These are phyloP conservation scores for Capreolus pygargus DNA, from an alignment of 2,113 vertebrate species.

Conservation along the genomic window DNA sequence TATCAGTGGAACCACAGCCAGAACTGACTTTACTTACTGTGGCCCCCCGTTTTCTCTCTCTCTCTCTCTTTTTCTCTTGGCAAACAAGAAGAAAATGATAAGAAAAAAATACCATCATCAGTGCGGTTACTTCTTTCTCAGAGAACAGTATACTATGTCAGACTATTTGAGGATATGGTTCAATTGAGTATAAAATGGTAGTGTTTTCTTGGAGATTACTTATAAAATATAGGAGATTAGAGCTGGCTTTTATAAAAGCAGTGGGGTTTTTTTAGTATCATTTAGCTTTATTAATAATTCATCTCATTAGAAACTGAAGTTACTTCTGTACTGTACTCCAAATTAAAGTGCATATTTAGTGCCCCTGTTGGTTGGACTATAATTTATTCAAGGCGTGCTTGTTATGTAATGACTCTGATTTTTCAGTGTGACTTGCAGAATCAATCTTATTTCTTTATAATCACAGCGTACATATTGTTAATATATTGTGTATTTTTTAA, in stretches of 20 bases:
- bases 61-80: background rate
- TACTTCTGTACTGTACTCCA: conserved; percentile 70
- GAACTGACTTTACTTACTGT: background rate
- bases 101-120: background rate
- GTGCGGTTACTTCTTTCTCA: background rate
- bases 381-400: conserved; percentile 49
- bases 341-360: conserved; percentile 72
- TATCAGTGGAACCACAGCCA: background rate
- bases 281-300: conserved; percentile 73
- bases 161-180: background rate
- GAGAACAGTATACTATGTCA: background rate
- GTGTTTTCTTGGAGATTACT: conserved; percentile 59
- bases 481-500: conserved; percentile 39
- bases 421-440: conserved; percentile 41
- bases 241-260: conserved; percentile 38
- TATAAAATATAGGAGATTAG: conserved; percentile 58
- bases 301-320: conserved; percentile 64
- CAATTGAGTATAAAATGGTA: conserved; percentile 55
- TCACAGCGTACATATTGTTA: conserved; percentile 33
- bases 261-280: conserved; percentile 27
- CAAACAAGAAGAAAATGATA: background rate
- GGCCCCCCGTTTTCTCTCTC: background rate
- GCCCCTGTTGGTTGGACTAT: background rate
- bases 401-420: conserved; percentile 53
- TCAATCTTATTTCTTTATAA: conserved; percentile 38